Base-by-base conservation (phyloP, 1,140 invertebrate species). In the Megalopta genalis region DNA sequence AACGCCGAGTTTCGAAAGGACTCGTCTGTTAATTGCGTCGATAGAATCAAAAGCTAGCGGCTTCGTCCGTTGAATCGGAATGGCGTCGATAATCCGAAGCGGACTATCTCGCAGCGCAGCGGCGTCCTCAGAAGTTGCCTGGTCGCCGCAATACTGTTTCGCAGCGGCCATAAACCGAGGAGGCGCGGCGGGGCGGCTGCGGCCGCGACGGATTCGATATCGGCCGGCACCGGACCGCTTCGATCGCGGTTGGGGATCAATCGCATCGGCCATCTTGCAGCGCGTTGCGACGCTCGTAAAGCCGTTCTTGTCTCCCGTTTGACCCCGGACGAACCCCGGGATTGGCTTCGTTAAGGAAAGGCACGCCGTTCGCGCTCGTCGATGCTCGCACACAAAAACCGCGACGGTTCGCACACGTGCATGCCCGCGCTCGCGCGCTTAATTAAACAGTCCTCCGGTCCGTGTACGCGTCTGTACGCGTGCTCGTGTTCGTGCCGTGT, bases 311-410 rank as follows among this genome's bases (percentile, higher is more conserved):
- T 80, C 46, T 68, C 52, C 32, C 65, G 75, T 70, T 87, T 87
- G 81, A 87, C 83, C 86, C 73, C 70, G 52, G 23, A 71, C 64
- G 73, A 85, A 83, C 80, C 57, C n/a, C 16, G 37, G 75, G 85
- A 87, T 87, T 87, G 83, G 86, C 77, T 87, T 87, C 75, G 86
- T 87, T 87, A 83, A 83, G 77, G 77, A 77, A 83, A 81, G 70
- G 49, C 76, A 87, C 67, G 75, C 32, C 32, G 32, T 32, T 21
- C 21, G n/a, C 49, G 32, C 64, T 78, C 57, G 52, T 59, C 60
- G 60, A 68, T 80, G 77, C 25, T 37, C 23, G 32, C 25, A 64
- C 71, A 67, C 63, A 72, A 78, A 78, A 78, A 60, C 27, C 75
- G n/a, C 25, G 21, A 23, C 66, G 18, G 54, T 52, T 5, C 46